A percentile compares a stretch with the other conserved stretches of the same genome.
Conservation (phyloP, 2,797 vertebrate species). For the Brachymystax lenok region DNA sequence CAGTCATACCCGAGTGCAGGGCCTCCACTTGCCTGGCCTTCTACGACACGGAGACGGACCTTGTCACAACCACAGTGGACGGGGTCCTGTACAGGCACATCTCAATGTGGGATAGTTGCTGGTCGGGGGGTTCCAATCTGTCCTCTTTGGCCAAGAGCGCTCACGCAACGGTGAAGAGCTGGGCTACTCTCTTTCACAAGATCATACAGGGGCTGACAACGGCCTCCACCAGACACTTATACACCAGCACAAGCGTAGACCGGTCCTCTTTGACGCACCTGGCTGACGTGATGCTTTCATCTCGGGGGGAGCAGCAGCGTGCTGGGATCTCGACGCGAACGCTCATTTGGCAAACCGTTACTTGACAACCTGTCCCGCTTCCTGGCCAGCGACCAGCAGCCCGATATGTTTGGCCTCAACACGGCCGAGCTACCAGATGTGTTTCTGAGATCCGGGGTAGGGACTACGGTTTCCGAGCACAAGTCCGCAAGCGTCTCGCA, state of each 20-base stretch:
- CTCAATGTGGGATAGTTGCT: no score
- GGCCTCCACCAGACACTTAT: not conserved
- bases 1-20: not conserved
- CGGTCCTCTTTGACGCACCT: conserved; percentile 13
- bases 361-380: conserved; percentile 14
- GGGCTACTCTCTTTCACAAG: conserved; percentile 8
- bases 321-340: rapidly evolving
- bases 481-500: conserved; percentile 22
- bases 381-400: not conserved
- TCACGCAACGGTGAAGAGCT: not conserved
- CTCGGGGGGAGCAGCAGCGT: not conserved
- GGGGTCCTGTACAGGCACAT: no score
- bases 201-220: not conserved
- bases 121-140: no score
- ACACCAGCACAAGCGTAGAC: conserved; percentile 5
- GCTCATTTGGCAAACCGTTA: not conserved
- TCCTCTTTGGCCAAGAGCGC: not conserved
- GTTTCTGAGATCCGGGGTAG: not conserved
- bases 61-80: no score
- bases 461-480: conserved; percentile 12
- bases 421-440: not conserved
- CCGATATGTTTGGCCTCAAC: conserved; percentile 12
- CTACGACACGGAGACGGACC: no score
- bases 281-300: conserved; percentile 15
- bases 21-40: no score